Conservation (phyloP, 2,797 vertebrate genomes). For the Schizothorax lantsangensis region DNA sequence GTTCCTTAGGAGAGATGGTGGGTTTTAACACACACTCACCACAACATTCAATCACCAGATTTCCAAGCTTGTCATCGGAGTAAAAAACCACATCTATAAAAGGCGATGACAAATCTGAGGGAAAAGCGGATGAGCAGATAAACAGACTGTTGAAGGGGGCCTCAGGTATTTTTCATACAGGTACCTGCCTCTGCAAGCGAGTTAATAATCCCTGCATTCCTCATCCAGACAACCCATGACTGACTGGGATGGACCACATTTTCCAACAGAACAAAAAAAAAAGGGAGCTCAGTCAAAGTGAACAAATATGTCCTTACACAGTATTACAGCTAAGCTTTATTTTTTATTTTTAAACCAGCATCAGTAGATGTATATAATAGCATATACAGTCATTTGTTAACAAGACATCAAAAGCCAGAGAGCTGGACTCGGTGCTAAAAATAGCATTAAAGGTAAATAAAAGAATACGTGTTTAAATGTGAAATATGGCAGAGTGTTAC, state of each 20-base stretch:
- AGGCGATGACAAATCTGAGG: constrained; percentile 56
- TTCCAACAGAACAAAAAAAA: constrained; percentile 21
- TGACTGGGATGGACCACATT: constrained; percentile 29
- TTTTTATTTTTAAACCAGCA: not conserved
- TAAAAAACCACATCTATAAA: constrained; percentile 26
- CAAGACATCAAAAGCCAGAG: constrained; percentile 16
- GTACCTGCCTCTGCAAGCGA: constrained; percentile 38
- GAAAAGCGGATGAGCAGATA: constrained; percentile 37
- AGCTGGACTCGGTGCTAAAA: constrained; percentile 10
- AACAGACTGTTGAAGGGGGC: constrained; percentile 52
- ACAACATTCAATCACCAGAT: constrained; percentile 43
- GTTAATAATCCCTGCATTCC: constrained; percentile 41
- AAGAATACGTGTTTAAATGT: constrained; percentile 23
- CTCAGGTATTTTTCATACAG: constrained; percentile 19
- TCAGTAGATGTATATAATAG: not conserved
- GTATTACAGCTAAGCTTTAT: constrained; percentile 13
- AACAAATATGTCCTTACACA: constrained; percentile 6
- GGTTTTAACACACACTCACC: constrained; percentile 29
- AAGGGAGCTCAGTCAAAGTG: constrained; percentile 16
- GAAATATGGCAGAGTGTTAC: not conserved
- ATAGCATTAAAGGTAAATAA: constrained; percentile 36
- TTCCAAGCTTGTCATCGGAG: constrained; percentile 30
- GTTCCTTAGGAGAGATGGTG: constrained; percentile 23
- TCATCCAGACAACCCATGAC: constrained; percentile 35
- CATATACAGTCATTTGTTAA: constrained; percentile 24